These are phyloP conservation scores for Drosophila tsacasi DNA, from an alignment of 1,140 invertebrate genomes.

Conservation along the genomic window DNA sequence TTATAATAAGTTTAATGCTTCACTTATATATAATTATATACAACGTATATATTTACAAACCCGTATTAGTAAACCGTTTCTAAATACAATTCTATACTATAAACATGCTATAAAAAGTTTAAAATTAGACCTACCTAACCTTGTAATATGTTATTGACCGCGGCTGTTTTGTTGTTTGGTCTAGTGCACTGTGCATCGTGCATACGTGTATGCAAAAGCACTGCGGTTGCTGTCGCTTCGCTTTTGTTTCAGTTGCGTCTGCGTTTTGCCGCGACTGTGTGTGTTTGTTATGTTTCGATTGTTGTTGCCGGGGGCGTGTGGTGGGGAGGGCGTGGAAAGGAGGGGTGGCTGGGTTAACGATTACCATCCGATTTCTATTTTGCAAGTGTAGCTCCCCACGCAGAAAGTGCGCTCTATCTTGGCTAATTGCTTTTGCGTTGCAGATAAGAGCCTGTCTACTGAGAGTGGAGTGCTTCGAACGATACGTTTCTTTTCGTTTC, in stretches of 20 bases:
- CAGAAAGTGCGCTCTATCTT: slow-evolving; percentile 31
- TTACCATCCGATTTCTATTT: slow-evolving; percentile 34
- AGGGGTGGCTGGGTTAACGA: slow-evolving; percentile 27
- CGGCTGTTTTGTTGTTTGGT: slow-evolving; percentile 37
- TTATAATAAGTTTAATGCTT: no score
- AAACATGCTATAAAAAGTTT: not conserved
- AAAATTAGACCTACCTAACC: not conserved
- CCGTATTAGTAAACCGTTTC: no score
- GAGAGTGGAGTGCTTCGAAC: slow-evolving; percentile 14
- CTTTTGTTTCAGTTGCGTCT: slow-evolving; percentile 64
- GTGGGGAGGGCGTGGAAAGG: slow-evolving; percentile 28
- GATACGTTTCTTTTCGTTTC: slow-evolving; percentile 57
- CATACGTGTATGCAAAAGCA: slow-evolving; percentile 39
- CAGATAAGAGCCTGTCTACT: slow-evolving; percentile 41
- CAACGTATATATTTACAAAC: no score
- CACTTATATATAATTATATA: no score
- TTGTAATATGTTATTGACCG: not conserved
- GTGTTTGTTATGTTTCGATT: slow-evolving; percentile 48
- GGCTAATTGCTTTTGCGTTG: slow-evolving; percentile 33
- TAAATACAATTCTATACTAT: no score
- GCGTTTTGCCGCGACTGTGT: slow-evolving; percentile 47
- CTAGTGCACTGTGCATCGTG: slow-evolving; percentile 53
- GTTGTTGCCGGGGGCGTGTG: slow-evolving; percentile 9
- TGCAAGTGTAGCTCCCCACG: slow-evolving; percentile 5
- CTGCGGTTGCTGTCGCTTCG: slow-evolving; percentile 49